Base-by-base conservation (phyloP, 1,140 invertebrate species). In the Pissodes strobi region DNA sequence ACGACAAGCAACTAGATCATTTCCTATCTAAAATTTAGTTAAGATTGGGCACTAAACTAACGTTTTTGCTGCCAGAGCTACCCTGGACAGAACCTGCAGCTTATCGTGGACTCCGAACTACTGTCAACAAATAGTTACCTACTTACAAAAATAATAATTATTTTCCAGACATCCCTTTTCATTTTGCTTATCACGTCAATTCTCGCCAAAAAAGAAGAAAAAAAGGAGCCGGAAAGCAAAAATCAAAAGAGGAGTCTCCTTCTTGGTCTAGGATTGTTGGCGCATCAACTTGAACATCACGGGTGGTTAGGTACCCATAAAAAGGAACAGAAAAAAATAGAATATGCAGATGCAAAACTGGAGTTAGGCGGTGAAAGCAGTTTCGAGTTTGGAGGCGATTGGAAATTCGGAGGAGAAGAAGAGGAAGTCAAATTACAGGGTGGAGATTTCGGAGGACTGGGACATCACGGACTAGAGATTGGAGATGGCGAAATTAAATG, bases 221-320 rank as follows among this genome's bases (percentile, higher is more conserved):
- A 17, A 58, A 58, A 53, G 30, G 17, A 9, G 12, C 41, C 27
- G 18, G 13, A 34, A 41, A 8, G 15, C 13, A 39, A 53, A 38
- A 53, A 34, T 2, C 52, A 58, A 30, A 58, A 58, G 23, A 15
- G 55, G 27, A 58, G 55, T 34, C 38, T 58, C 37, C 43, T 59
- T 38, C 45, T 59, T 34, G n/a, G n/a, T n/a, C n/a, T n/a, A n/a
- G 57, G 57, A 13, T 22, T 48, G 12, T 13, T 59, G 22, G 57
- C 57, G 2, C 57, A 59, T 25, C 4, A 37, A 6, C 34, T 48
- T 21, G 45, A 59, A n/a, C 23, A 59, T 21, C 18, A 45, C 5
- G 21, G 37, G 8, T 59, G 23, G 25, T 17, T 4, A 0, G 15
- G 19, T 10, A 15, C n/a, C n/a, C n/a, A n/a, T n/a, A n/a, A 27